Evolutionary conservation across 2,888 invertebrate genomes (phyloP).

Genomic region (Oscheius myriophilus): DNA sequence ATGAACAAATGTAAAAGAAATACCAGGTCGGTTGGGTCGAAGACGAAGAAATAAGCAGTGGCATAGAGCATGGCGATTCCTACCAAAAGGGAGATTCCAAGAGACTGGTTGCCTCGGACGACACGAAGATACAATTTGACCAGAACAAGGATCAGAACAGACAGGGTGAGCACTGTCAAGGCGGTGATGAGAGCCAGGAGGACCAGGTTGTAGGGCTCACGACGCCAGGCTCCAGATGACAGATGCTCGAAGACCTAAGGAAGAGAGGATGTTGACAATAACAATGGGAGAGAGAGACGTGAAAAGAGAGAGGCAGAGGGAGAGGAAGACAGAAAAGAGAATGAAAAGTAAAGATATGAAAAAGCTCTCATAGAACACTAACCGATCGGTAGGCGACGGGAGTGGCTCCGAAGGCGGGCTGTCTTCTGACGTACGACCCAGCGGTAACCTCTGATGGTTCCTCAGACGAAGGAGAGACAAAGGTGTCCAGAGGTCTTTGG

Average conservation of each 20-base stretch:
- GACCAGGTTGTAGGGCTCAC: constrained; percentile 59
- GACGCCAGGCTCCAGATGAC: constrained; percentile 56
- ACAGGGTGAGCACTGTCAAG: constrained; percentile 52
- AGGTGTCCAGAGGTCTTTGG: constrained; percentile 54
- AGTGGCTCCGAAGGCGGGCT: constrained; percentile 53
- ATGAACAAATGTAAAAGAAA: constrained; percentile 9
- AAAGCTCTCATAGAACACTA: too few species aligned
- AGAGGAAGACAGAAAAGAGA: too few species aligned
- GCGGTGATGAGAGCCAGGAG: constrained; percentile 57
- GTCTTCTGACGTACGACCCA: constrained; percentile 58
- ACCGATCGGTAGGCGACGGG: constrained; percentile 54
- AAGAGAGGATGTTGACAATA: neutral
- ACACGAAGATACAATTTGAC: constrained; percentile 64
- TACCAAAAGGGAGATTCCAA: constrained; percentile 67
- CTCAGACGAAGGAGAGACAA: constrained; percentile 37
- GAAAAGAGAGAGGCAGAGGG: too few species aligned
- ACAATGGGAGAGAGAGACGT: too few species aligned
- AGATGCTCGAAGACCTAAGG: constrained; percentile 50
- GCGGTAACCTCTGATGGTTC: constrained; percentile 20
- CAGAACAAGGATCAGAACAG: constrained; percentile 55
- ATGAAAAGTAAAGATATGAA: too few species aligned
- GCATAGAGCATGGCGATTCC: constrained; percentile 65
- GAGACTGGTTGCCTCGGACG: constrained; percentile 67
- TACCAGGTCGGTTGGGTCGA: constrained; percentile 61
- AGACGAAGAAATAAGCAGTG: constrained; percentile 66